A percentile compares a stretch with the other conserved stretches of the same genome.
These are phyloP conservation scores for Lasioglossum leucozonium DNA, from an alignment of 2,888 invertebrate genomes.

Conservation along the genomic window DNA sequence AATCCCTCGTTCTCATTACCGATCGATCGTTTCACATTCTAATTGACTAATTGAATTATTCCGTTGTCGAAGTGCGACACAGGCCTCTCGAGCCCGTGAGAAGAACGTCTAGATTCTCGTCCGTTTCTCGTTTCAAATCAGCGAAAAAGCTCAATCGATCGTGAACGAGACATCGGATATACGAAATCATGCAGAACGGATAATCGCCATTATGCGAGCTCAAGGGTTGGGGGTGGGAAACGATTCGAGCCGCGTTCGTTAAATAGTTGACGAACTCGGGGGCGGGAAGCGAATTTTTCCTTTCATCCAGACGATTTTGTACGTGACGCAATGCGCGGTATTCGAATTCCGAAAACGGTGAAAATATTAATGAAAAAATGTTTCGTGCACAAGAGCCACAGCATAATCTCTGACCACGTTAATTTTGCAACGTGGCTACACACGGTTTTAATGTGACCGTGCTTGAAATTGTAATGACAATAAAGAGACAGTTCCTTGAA, in stretches of 20 bases:
- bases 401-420: not conserved
- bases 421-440: not conserved
- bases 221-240: not conserved
- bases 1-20: not conserved
- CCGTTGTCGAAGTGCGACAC: slow-evolving; percentile 45
- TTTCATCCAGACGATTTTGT: slow-evolving; percentile 11
- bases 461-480: not conserved
- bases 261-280: slow-evolving; percentile 1
- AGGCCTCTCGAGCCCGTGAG: not conserved
- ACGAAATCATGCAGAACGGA: slow-evolving; percentile 1
- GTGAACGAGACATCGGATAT: slow-evolving; percentile 14
- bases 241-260: not conserved
- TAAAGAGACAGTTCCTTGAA: not conserved
- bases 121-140: slow-evolving; percentile 4
- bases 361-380: not conserved
- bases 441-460: not conserved
- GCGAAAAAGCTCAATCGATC: not conserved
- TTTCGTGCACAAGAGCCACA: not conserved
- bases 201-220: not conserved
- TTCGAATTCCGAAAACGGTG: not conserved
- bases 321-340: not conserved
- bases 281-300: not conserved
- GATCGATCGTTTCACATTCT: slow-evolving; percentile 48
- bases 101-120: not conserved
- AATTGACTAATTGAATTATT: slow-evolving; percentile 75